phyloP scores from a whole-genome alignment of 2,113 vertebrate genomes.

The Tetrax tetrax region DNA sequence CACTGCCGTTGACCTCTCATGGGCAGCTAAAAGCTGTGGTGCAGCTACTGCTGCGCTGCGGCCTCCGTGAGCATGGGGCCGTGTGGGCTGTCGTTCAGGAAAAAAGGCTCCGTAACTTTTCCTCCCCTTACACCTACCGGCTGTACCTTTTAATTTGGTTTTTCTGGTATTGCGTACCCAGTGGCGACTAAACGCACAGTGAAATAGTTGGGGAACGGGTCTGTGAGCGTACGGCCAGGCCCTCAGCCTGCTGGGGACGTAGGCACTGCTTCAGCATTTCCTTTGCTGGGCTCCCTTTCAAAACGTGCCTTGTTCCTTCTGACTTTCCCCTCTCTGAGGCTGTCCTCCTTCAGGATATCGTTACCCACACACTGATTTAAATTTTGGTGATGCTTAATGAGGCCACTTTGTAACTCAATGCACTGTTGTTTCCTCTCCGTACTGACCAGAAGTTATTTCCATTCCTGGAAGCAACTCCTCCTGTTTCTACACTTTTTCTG shows the following conservation, averaged over 20 bases:
- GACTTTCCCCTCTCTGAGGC: background rate
- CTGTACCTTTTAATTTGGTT: background rate
- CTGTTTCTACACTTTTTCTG: background rate
- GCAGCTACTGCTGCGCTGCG: background rate
- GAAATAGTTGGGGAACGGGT: background rate
- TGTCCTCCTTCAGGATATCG: background rate
- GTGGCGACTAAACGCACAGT: background rate
- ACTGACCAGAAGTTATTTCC: background rate
- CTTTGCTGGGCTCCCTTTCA: background rate
- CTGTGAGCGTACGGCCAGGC: background rate
- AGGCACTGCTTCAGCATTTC: background rate
- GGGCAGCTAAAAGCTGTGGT: background rate
- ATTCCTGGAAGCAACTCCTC: background rate
- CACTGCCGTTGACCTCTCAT: background rate
- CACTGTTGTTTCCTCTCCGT: background rate
- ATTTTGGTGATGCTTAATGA: background rate
- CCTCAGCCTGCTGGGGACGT: background rate
- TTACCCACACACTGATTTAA: background rate
- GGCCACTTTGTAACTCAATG: background rate
- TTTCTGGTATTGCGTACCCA: background rate
- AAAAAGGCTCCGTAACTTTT: background rate
- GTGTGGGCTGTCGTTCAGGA: background rate
- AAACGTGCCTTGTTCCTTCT: background rate
- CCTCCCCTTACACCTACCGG: background rate
- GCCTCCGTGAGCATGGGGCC: background rate